Evolutionary conservation across 2,797 vertebrate genomes (phyloP).

Genomic region (Neopelma chrysocephalum): DNA sequence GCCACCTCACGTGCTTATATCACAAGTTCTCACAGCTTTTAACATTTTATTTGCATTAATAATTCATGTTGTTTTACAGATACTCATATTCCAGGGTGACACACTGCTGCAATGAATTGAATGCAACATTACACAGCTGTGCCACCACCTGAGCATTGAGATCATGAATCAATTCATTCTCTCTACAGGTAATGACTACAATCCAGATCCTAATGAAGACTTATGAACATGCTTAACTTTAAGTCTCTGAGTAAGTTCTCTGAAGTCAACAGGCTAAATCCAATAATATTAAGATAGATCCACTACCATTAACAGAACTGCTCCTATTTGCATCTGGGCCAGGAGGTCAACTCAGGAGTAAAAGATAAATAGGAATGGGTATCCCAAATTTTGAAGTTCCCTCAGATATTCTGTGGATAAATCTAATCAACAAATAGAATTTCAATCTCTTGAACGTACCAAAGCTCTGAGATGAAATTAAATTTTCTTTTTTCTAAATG

Average conservation of each 20-base stretch:
- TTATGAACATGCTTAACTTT: slow-evolving; percentile 3
- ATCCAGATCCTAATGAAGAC: slow-evolving; percentile 19
- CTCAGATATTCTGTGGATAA: background rate
- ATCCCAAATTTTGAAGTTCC: background rate
- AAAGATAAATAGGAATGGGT: background rate
- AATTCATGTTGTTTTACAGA: slow-evolving; percentile 8
- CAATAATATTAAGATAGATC: background rate
- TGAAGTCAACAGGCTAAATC: slow-evolving; percentile 22
- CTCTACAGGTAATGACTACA: background rate
- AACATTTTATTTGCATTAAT: slow-evolving; percentile 11
- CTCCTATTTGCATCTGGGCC: background rate
- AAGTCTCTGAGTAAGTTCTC: background rate
- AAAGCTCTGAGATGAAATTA: background rate
- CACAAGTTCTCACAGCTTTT: background rate
- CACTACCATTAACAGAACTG: background rate
- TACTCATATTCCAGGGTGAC: background rate
- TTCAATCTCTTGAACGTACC: background rate
- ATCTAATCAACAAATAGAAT: background rate
- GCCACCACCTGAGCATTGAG: background rate
- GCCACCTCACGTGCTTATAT: background rate
- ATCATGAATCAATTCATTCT: background rate
- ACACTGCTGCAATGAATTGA: background rate
- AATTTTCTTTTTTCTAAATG: background rate
- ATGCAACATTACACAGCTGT: background rate
- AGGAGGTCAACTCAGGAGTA: background rate